Base-by-base conservation (phyloP, 1,140 invertebrate genomes). In the Aphelenchoides avenae region DNA sequence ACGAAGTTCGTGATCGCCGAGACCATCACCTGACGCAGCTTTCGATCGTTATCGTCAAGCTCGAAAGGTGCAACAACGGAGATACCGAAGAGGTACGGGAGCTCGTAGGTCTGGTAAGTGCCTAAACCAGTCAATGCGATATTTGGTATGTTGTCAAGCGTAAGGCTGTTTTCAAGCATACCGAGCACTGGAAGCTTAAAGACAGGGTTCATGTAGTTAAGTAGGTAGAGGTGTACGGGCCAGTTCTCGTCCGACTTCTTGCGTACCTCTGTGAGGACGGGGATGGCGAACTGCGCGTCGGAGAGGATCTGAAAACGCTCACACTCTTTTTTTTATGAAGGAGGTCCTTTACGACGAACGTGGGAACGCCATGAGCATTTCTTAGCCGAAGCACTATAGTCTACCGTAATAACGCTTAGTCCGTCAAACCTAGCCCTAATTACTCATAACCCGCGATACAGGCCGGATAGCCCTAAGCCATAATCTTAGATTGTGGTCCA, bases 281-380 rank as follows among this genome's bases (percentile, higher is more conserved):
- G 59, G n/a, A 62, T 48, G 9, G 62, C 63, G 33, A 65, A 62
- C 42, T 62, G 59, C 15, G 41, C 20, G 29, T 62, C 59, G 9
- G 59, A 65, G 6, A 62, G 49, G n/a, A 62, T 15, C 53, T 56
- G 22, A 53, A 52, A 15, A 11, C 11, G 11, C 18, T 36, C 18
- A 13, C 34, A 36, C 13, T 36, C 13, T 18, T 36, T 36, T 13
- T 36, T 36, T 13, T 36, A n/a, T n/a, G n/a, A n/a, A n/a, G n/a
- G n/a, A n/a, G n/a, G n/a, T n/a, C n/a, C n/a, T n/a, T n/a, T n/a
- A n/a, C n/a, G n/a, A n/a, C n/a, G n/a, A n/a, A n/a, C n/a, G n/a
- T n/a, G n/a, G n/a, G n/a, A n/a, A n/a, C n/a, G n/a, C n/a, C n/a
- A n/a, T n/a, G n/a, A n/a, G n/a, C n/a, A n/a, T n/a, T n/a, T n/a